These are phyloP conservation scores for Neoaliturus tenellus DNA, from an alignment of 2,888 invertebrate genomes.

Conservation along the genomic window DNA sequence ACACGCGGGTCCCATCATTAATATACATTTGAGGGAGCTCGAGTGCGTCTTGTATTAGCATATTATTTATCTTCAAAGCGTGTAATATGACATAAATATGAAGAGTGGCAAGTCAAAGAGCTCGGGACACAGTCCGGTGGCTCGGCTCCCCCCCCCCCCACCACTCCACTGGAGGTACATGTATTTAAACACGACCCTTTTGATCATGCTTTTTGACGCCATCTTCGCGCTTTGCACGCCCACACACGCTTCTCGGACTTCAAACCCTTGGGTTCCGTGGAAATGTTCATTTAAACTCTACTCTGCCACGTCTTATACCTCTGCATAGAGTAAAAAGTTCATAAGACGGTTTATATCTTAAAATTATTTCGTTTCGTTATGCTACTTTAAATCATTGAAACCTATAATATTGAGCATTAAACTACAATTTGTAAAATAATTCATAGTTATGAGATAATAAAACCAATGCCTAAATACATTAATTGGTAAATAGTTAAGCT, in stretches of 20 bases:
- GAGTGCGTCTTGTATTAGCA: conserved; percentile 27
- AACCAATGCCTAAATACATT: too few species aligned
- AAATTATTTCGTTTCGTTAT: too few species aligned
- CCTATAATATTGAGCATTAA: too few species aligned
- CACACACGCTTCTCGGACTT: neutral
- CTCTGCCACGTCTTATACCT: too few species aligned
- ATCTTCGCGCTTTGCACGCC: neutral
- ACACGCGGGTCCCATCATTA: conserved; percentile 22
- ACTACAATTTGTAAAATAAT: too few species aligned
- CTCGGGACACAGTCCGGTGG: conserved; percentile 3
- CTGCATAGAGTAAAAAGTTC: too few species aligned
- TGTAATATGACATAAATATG: conserved; percentile 37
- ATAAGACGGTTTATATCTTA: too few species aligned
- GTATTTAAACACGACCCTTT: conserved; percentile 34
- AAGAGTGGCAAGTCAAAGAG: neutral
- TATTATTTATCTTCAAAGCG: conserved; percentile 49
- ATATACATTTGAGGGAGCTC: conserved; percentile 34
- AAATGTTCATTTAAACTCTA: too few species aligned
- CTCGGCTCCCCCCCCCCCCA: neutral
- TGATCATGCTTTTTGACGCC: conserved; percentile 45
- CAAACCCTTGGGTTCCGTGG: neutral
- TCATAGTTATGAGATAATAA: too few species aligned
- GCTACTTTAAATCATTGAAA: too few species aligned
- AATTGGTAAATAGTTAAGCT: too few species aligned
- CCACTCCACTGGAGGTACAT: neutral